Percentiles rank a stretch among this genome's conserved stretches.
Conservation (phyloP, 2,113 vertebrate genomes). For the Heterocephalus glaber region DNA sequence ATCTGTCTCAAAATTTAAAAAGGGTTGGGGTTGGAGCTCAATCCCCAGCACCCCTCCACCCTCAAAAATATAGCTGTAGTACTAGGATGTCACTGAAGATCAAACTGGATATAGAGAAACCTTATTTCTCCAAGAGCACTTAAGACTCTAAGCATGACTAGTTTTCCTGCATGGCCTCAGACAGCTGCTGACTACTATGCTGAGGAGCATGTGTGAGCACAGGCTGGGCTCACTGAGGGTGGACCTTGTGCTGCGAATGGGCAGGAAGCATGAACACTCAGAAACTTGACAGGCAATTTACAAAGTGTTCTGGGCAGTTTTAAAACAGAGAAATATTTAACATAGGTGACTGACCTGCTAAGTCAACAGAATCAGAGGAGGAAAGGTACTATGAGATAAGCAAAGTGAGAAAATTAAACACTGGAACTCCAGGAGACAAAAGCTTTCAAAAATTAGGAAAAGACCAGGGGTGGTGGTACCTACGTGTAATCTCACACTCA, state of each 20-base stretch:
- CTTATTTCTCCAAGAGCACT: not conserved
- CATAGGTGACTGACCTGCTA: not conserved
- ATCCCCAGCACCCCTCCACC: not conserved
- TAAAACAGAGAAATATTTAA: not conserved
- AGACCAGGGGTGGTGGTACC: not conserved
- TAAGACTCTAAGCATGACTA: not conserved
- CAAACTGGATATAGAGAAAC: not conserved
- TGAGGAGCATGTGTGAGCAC: not conserved
- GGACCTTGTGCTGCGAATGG: not conserved
- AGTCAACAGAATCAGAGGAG: not conserved
- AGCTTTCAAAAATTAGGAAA: not conserved
- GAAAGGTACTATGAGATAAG: not conserved
- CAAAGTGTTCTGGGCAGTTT: not conserved
- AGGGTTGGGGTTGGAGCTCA: not conserved
- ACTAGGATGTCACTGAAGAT: not conserved
- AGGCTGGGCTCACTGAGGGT: not conserved
- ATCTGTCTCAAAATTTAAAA: not conserved
- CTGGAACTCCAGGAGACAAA: not conserved
- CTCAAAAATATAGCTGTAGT: not conserved
- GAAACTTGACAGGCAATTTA: not conserved
- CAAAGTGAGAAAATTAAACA: conserved; percentile 41
- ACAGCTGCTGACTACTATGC: not conserved
- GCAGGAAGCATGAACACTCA: not conserved
- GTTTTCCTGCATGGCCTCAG: not conserved
- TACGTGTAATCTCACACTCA: not conserved